Conservation (phyloP, 2,888 invertebrate genomes). For the Xestia ashworthii region DNA sequence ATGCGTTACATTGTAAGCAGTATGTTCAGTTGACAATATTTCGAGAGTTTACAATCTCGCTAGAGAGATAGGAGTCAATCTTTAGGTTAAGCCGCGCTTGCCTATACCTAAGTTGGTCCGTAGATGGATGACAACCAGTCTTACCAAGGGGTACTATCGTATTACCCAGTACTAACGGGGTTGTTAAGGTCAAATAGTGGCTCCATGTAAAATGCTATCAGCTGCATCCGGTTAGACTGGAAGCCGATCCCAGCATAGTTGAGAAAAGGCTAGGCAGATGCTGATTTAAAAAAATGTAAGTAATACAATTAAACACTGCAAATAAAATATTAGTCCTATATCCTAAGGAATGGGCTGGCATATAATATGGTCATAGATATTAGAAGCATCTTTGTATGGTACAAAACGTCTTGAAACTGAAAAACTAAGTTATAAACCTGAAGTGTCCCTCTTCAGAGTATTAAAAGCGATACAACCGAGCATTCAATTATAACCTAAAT, state of each 20-base stretch:
- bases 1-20: too few relatives aligned
- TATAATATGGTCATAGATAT: not conserved
- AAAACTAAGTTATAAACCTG: not conserved
- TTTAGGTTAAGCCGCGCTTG: not conserved
- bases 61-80: not conserved
- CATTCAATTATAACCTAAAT: conserved; percentile 1
- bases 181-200: not conserved
- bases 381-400: not conserved
- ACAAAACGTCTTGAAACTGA: not conserved
- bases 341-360: not conserved
- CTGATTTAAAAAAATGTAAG: not conserved
- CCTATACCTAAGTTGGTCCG: not conserved
- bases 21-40: too few relatives aligned
- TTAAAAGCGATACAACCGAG: not conserved
- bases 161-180: not conserved
- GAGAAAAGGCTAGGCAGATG: not conserved
- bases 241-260: not conserved
- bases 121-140: not conserved
- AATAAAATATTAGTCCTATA: not conserved
- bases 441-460: not conserved
- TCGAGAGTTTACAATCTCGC: too few relatives aligned
- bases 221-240: not conserved
- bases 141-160: not conserved
- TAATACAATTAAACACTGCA: too few relatives aligned
- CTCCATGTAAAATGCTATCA: not conserved